Conservation (phyloP, 2,113 vertebrate genomes). For the Eulemur rufifrons region DNA sequence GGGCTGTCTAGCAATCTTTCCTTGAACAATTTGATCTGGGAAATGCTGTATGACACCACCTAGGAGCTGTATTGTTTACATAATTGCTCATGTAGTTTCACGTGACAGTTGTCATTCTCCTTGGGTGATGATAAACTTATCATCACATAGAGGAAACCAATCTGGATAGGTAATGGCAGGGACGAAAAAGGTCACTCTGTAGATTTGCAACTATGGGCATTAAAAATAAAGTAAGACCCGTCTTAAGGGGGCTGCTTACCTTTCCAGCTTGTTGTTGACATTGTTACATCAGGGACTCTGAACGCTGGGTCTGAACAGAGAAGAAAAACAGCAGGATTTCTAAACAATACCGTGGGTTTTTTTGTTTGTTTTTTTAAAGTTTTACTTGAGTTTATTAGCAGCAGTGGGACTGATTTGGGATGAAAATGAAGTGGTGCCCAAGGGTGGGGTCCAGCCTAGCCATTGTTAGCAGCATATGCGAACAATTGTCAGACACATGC, state of each 20-base stretch:
- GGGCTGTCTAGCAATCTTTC: background rate
- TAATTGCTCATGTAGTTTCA: background rate
- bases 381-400: constrained; percentile 54
- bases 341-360: background rate
- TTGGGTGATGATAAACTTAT: constrained; percentile 28
- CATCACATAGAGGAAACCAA: constrained; percentile 36
- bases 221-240: constrained; percentile 53
- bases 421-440: constrained; percentile 1
- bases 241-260: constrained; percentile 7
- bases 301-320: constrained; percentile 15
- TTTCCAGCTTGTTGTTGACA: constrained; percentile 54
- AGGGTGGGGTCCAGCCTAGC: background rate
- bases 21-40: background rate
- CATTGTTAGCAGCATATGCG: background rate
- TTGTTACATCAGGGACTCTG: constrained; percentile 40
- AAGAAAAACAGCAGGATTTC: constrained; percentile 53
- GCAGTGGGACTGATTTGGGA: constrained; percentile 27
- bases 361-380: background rate
- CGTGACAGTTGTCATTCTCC: constrained; percentile 5
- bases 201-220: constrained; percentile 42
- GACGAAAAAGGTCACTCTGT: constrained; percentile 56
- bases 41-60: background rate
- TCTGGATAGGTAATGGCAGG: constrained; percentile 52
- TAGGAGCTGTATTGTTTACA: background rate
- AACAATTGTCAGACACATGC: background rate